Percentiles rank a stretch among this genome's conserved stretches.
Evolutionary conservation across 2,797 vertebrate species (phyloP).

Genomic region (Betta splendens): DNA sequence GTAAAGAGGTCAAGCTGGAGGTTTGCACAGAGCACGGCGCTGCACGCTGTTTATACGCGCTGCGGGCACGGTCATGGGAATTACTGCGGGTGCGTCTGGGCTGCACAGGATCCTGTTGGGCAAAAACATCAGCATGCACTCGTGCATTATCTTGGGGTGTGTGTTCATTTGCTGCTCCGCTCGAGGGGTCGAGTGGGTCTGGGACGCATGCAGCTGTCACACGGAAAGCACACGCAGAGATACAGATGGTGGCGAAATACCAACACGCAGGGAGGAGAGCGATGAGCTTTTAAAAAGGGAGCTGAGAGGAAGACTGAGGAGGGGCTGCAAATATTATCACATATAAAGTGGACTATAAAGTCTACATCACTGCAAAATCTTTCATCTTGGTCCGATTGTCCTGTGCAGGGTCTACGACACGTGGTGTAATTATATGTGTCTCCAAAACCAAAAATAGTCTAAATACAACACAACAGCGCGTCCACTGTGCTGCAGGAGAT

Average conservation of each 20-base stretch:
- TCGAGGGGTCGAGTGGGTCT: slow-evolving; percentile 16
- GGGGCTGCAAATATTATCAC: too few relatives aligned
- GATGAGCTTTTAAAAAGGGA: too few relatives aligned
- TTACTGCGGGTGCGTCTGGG: not conserved
- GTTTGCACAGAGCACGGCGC: not conserved
- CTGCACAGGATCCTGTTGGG: not conserved
- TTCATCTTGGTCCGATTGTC: too few relatives aligned
- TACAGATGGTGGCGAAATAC: slow-evolving; percentile 20
- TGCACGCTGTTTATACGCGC: not conserved
- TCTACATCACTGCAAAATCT: too few relatives aligned
- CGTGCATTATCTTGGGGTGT: slow-evolving; percentile 6
- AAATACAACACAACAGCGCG: too few relatives aligned
- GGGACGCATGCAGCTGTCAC: slow-evolving; percentile 51
- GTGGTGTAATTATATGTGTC: too few relatives aligned
- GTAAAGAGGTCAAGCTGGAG: not conserved
- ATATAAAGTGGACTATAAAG: too few relatives aligned
- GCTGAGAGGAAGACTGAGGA: too few relatives aligned
- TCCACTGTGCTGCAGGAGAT: too few relatives aligned
- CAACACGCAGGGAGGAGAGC: not conserved
- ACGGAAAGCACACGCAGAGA: slow-evolving; percentile 25
- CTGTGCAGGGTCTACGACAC: too few relatives aligned
- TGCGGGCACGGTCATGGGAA: not conserved
- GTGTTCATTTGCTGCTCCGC: slow-evolving; percentile 6
- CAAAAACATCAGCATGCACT: slow-evolving; percentile 1
- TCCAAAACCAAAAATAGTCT: too few relatives aligned